These are phyloP conservation scores for Maniola hyperantus DNA, from an alignment of 2,888 invertebrate genomes.

Conservation along the genomic window DNA sequence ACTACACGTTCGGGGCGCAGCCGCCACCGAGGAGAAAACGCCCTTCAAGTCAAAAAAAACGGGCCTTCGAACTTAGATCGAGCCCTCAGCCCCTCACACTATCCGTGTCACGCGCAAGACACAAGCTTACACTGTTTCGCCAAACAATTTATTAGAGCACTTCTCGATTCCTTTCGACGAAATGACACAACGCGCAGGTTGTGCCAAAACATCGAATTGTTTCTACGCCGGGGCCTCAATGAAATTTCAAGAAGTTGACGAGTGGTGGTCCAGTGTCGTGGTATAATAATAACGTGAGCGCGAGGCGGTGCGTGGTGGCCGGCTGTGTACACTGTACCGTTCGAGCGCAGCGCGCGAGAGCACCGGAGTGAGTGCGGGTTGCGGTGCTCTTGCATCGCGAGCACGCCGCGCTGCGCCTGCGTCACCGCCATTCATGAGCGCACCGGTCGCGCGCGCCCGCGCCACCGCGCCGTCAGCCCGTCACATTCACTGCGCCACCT, in stretches of 20 bases:
- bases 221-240: background rate
- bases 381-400: constrained; percentile 35
- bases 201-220: background rate
- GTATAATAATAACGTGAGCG: background rate
- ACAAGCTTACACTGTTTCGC: constrained; percentile 9
- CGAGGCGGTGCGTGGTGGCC: background rate
- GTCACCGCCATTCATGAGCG: constrained; percentile 43
- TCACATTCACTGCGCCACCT: constrained; percentile 49
- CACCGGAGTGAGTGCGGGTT: constrained; percentile 44
- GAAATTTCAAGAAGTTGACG: background rate
- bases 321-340: constrained; percentile 43
- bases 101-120: constrained; percentile 18
- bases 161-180: constrained; percentile 3
- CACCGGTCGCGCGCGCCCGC: constrained; percentile 32
- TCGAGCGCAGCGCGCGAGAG: constrained; percentile 51
- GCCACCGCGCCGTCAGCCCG: no score
- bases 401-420: constrained; percentile 21
- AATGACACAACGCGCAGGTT: background rate
- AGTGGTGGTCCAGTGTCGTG: background rate
- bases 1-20: constrained; percentile 57
- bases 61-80: background rate
- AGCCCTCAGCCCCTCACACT: constrained; percentile 33
- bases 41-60: constrained; percentile 53
- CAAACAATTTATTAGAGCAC: constrained; percentile 22
- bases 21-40: constrained; percentile 58